phyloP scores from a whole-genome alignment of 2,113 vertebrate genomes.

The Onychostruthus taczanowskii region DNA sequence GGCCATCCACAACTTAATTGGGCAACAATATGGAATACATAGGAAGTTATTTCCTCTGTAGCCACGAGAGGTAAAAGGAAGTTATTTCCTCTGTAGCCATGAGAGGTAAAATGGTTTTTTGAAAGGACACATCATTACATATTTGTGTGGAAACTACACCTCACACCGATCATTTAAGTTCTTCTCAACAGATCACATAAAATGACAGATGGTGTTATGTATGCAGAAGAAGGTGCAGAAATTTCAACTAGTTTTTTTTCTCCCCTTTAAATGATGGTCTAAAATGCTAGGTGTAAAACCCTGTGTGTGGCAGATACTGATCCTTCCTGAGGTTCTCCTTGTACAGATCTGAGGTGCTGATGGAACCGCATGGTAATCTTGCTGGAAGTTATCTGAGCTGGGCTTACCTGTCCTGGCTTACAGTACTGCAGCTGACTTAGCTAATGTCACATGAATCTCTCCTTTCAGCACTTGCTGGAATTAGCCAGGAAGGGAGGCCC shows the following conservation, averaged over 20 bases:
- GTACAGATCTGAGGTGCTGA: neutral
- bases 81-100: neutral
- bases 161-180: neutral
- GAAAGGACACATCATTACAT: neutral
- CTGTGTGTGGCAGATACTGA: rapidly evolving
- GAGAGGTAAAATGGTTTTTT: neutral
- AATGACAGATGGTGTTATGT: neutral
- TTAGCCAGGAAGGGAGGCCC: conserved; percentile 86
- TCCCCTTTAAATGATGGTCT: neutral
- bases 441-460: rapidly evolving
- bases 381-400: neutral
- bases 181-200: neutral
- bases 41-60: neutral
- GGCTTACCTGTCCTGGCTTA: neutral
- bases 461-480: conserved; percentile 85
- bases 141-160: neutral
- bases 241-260: neutral
- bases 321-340: neutral
- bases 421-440: neutral
- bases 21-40: neutral
- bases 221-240: neutral
- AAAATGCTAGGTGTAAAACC: neutral
- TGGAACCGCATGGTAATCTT: rapidly evolving
- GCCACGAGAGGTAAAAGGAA: neutral
- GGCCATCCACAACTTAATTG: neutral